Evolutionary conservation across 1,140 invertebrate species (phyloP).

Genomic region (Cylas formicarius): DNA sequence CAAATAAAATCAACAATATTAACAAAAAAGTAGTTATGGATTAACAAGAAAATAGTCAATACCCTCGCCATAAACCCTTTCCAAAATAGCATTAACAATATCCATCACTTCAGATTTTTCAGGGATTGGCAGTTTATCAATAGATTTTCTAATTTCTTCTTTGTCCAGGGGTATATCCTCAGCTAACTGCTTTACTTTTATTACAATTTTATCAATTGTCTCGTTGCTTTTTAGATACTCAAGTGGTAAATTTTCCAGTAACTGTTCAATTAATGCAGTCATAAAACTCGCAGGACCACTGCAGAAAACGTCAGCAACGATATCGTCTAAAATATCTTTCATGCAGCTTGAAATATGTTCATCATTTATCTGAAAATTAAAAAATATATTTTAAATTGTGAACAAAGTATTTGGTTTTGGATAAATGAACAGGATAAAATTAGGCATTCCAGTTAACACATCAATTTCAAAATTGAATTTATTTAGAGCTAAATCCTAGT

Average conservation of each 20-base stretch:
- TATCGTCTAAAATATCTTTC: conserved; percentile 26
- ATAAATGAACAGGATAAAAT: no score
- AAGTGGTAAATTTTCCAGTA: conserved; percentile 18
- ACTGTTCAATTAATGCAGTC: conserved; percentile 19
- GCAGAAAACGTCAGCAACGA: conserved; percentile 21
- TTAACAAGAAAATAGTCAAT: conserved; percentile 29
- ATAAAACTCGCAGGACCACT: conserved; percentile 24
- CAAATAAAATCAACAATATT: conserved; percentile 2
- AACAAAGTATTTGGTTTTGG: not conserved
- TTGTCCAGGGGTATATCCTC: conserved; percentile 16
- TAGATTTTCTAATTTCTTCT: conserved; percentile 15
- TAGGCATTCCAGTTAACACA: no score
- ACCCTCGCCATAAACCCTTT: conserved; percentile 29
- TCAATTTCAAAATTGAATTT: no score
- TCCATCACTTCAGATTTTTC: conserved; percentile 19
- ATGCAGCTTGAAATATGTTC: conserved; percentile 16
- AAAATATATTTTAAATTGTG: not conserved
- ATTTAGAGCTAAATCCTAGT: no score
- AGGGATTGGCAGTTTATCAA: conserved; percentile 17
- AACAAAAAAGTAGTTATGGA: conserved; percentile 1
- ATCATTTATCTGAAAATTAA: conserved; percentile 15
- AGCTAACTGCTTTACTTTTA: conserved; percentile 13
- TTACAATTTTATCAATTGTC: conserved; percentile 16
- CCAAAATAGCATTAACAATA: conserved; percentile 26
- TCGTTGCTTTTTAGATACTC: conserved; percentile 14